Base-by-base conservation (phyloP, 2,888 invertebrate genomes). In the Acanthococcus lagerstroemiae region DNA sequence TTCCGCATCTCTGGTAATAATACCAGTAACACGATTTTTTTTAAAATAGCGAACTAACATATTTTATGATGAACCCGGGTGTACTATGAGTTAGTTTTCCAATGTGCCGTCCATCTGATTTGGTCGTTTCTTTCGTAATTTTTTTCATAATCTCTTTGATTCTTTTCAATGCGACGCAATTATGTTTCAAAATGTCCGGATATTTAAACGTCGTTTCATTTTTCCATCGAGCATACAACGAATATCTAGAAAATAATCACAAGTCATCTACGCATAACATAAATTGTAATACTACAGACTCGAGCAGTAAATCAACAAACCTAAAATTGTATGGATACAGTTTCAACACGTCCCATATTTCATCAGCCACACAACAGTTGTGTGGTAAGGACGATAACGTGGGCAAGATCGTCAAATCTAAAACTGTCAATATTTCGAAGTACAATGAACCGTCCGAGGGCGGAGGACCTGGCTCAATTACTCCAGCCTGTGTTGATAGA, bases 41-140 rank as follows among this genome's bases (percentile, higher is more conserved):
- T n/a, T n/a, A n/a, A n/a, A n/a, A n/a, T n/a, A n/a, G n/a, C n/a
- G n/a, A 81, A 48, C 66, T 82, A 72, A 94, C 92, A 76, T 97
- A 96, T 78, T 99, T 96, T 75, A 99, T 96, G 5, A 99, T 82
- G 73, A 94, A 88, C 7, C 91, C 90, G 0, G 99, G 97, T 50
- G 95, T 91, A 57, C 91, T 92, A 76, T 99, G 97, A 25, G 95
- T 93, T 27, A 97, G 80, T 79, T 99, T 99, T 15, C 97, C 99
- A 70, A 99, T 89, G 55, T 90, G 86, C 67, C 99, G 82, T 0
- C 99, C 99, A 68, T 95, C 90, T 1, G 91, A 93, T 76, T 97
- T 99, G 5, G 96, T 93, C 73, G 95, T 99, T 76, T 99, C 99
- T 75, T 99, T 99, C 72, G 95, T 95, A 44, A 94, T 92, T 69